Evolutionary conservation across 2,888 invertebrate genomes (phyloP).

Genomic region (Tetheella fluctuosa): DNA sequence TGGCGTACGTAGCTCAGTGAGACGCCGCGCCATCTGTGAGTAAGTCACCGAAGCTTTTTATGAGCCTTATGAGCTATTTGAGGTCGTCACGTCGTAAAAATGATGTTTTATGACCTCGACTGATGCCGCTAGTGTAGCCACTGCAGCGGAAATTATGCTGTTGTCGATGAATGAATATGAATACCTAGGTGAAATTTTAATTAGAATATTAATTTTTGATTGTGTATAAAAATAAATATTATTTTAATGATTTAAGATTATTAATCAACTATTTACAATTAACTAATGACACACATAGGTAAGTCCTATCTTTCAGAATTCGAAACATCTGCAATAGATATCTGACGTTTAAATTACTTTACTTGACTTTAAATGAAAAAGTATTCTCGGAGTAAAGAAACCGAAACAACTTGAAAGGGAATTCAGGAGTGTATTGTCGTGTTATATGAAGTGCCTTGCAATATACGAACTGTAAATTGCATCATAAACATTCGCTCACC

Average conservation of each 20-base stretch:
- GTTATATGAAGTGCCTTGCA: slow-evolving; percentile 74
- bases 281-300: slow-evolving; percentile 17
- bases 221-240: no score
- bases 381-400: slow-evolving; percentile 35
- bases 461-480: slow-evolving; percentile 79
- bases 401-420: slow-evolving; percentile 52
- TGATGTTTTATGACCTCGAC: slow-evolving; percentile 72
- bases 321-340: background rate
- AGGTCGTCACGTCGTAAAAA: slow-evolving; percentile 77
- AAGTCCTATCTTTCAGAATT: background rate
- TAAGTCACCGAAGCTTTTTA: slow-evolving; percentile 70
- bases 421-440: slow-evolving; percentile 68
- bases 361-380: slow-evolving; percentile 22
- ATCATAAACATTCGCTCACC: slow-evolving; percentile 72
- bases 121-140: slow-evolving; percentile 79
- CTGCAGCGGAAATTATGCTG: slow-evolving; percentile 38
- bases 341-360: slow-evolving; percentile 18
- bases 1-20: slow-evolving; percentile 61
- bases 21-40: slow-evolving; percentile 75
- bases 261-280: background rate
- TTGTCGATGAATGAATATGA: slow-evolving; percentile 16
- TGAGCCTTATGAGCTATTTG: slow-evolving; percentile 76
- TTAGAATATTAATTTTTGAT: no score
- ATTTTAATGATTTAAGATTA: no score
- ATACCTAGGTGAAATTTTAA: no score